Percentiles rank a stretch among this genome's conserved stretches.
phyloP scores from a whole-genome alignment of 35 echinoderm and acorn worm species.

The Eucidaris tribuloides region DNA sequence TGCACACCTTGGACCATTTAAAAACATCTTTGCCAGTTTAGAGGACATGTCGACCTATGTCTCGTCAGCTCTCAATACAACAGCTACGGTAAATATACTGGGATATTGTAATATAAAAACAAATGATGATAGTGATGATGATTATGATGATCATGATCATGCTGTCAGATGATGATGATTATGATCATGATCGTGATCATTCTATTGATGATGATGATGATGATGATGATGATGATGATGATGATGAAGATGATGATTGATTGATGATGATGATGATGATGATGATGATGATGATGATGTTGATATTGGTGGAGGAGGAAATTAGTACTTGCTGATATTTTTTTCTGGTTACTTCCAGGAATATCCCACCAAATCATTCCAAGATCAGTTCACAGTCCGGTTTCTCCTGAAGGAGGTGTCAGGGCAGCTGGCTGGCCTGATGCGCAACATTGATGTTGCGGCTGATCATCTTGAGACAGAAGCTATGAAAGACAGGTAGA shows the following conservation, averaged over 20 bases:
- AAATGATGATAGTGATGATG: too few relatives aligned
- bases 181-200: too few relatives aligned
- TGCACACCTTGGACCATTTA: constrained; percentile 72
- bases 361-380: constrained; percentile 78
- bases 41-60: constrained; percentile 68
- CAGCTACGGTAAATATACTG: constrained; percentile 51
- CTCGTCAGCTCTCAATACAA: constrained; percentile 61
- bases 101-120: too few relatives aligned
- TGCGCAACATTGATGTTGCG: constrained; percentile 45
- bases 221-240: not conserved
- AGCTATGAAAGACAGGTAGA: constrained; percentile 77
- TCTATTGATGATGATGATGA: not conserved
- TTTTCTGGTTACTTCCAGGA: constrained; percentile 32
- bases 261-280: not conserved
- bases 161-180: not conserved
- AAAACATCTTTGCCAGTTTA: constrained; percentile 74
- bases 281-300: not conserved
- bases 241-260: not conserved
- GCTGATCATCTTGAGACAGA: constrained; percentile 74
- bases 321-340: not conserved
- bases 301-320: not conserved
- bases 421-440: constrained; percentile 55
- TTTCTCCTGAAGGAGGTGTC: constrained; percentile 84
- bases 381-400: constrained; percentile 78
- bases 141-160: not conserved